Conservation (phyloP, 2,113 vertebrate species). For the Sylvietta virens region DNA sequence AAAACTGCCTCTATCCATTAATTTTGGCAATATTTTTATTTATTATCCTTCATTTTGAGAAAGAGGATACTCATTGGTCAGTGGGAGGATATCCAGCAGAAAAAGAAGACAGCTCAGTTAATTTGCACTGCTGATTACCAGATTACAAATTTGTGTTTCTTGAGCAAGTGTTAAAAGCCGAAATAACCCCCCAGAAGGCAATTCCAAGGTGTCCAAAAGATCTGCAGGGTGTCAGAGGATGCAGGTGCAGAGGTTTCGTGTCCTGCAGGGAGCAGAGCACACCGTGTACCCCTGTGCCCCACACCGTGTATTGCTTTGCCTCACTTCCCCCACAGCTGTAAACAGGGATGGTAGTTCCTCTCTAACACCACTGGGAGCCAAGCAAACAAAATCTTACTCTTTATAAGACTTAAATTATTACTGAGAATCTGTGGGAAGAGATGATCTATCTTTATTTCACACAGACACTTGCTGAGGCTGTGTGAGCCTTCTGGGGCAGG, state of each 20-base stretch:
- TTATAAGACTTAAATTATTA: slow-evolving; percentile 47
- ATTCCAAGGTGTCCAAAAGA: background rate
- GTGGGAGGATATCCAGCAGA: background rate
- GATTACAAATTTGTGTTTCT: background rate
- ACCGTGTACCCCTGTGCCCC: background rate
- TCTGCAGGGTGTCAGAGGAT: background rate
- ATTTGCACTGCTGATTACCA: background rate
- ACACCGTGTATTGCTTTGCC: background rate
- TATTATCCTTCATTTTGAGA: background rate
- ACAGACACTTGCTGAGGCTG: background rate
- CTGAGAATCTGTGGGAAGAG: slow-evolving; percentile 18
- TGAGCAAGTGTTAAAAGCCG: background rate
- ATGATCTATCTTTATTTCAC: slow-evolving; percentile 32
- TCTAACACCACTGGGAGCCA: background rate
- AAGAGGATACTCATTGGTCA: background rate
- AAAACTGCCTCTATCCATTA: background rate
- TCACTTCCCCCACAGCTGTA: background rate
- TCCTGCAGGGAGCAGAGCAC: background rate
- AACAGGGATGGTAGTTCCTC: background rate
- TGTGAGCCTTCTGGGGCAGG: background rate
- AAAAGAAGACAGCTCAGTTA: background rate
- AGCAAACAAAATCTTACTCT: slow-evolving; percentile 41
- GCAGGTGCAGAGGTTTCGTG: background rate
- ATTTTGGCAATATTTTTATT: background rate
- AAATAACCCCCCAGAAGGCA: background rate